phyloP scores from a whole-genome alignment of 1,140 invertebrate species.

The Tetramorium simillimum region DNA sequence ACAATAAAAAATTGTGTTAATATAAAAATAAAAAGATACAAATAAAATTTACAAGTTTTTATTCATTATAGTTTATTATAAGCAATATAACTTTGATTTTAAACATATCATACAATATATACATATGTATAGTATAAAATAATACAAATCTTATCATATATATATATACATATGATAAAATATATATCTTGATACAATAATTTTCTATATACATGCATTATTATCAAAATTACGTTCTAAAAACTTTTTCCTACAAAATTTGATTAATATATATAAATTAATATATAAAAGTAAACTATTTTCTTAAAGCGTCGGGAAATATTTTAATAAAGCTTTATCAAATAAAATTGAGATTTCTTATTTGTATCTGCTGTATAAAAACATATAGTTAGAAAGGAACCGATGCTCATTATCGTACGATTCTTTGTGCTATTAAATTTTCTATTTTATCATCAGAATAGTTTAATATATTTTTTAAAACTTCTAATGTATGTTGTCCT shows the following conservation, averaged over 20 bases:
- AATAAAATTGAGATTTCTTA: constrained; percentile 5
- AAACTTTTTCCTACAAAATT: not conserved
- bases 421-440: constrained; percentile 85
- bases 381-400: not conserved
- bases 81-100: constrained; percentile 1
- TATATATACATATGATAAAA: not conserved
- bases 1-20: not conserved
- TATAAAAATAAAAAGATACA: not conserved
- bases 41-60: constrained; percentile 1
- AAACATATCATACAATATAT: not conserved
- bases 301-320: not conserved
- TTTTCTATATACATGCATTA: not conserved
- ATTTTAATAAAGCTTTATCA: not conserved
- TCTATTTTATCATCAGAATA: constrained; percentile 88
- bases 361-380: not conserved
- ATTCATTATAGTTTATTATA: not conserved
- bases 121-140: not conserved
- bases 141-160: too few species aligned
- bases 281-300: not conserved
- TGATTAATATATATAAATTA: not conserved
- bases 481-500: constrained; percentile 94
- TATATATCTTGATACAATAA: not conserved
- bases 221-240: not conserved
- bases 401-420: constrained; percentile 84
- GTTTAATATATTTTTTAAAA: constrained; percentile 90